Base-by-base conservation (phyloP, 2,888 invertebrate genomes). In the Campoletis raptor region DNA sequence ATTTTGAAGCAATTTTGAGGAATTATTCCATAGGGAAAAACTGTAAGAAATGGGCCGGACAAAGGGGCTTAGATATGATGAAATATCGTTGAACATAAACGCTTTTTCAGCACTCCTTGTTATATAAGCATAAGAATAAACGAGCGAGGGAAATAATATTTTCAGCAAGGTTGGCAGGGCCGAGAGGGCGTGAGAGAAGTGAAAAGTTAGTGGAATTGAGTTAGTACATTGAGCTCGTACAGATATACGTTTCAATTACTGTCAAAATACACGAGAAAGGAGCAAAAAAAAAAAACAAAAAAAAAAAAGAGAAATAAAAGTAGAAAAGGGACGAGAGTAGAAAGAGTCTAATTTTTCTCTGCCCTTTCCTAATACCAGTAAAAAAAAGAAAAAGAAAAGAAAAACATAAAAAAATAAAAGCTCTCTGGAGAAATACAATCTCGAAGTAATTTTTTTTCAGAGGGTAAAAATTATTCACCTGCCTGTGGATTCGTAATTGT, bases 231-330 rank as follows among this genome's bases (percentile, higher is more conserved):
- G 3, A 12, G 54, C 15, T 37, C 54, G 54, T 66, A 30, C 30
- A 61, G 61, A 61, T n/a, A 82, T 78, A 85, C 85, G 74, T 85
- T 79, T 85, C 85, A 82, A 85, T 85, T 82, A 82, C 79, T 73
- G 85, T 85, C 78, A 79, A 73, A 69, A 48, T 69, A 67, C 21
- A 37, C 9, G 57, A 40, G 73, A 8, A 15, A 15, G 21, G 3
- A 30, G 3, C 2, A 30, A 30, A 30, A 3, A 30, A 30, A 61
- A 73, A 12, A 45, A 69, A 42, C 15, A 9, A n/a, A n/a, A 0
- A 9, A 10, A 40, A 67, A 61, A 73, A 12, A 45, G 24, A 42
- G 24, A 9, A n/a, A n/a, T 0, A 9, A 10, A 40, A 67, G n/a
- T 10, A 5, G 21, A 0, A 40, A 10, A 52, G n/a, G 6, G 36